phyloP scores from a whole-genome alignment of 2,797 vertebrate genomes.

The Enoplosus armatus region DNA sequence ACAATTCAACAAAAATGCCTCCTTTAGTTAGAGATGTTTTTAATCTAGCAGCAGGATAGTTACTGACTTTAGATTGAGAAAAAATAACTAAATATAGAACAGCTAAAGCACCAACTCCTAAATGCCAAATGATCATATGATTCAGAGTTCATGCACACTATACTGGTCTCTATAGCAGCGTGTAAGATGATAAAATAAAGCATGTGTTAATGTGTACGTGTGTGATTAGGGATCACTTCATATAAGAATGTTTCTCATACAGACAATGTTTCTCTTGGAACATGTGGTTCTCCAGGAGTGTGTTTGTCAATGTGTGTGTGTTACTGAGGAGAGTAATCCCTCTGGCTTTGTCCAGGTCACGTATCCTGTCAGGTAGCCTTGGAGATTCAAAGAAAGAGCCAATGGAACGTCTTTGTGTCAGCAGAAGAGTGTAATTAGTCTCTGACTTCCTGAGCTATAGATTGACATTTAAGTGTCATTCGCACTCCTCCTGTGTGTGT shows the following conservation, averaged over 20 bases:
- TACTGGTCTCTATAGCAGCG: not conserved
- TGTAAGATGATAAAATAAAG: not conserved
- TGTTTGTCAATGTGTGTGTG: slow-evolving; percentile 12
- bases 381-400: slow-evolving; percentile 67
- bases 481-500: slow-evolving; percentile 12
- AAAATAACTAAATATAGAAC: not conserved
- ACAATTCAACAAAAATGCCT: not conserved
- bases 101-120: not conserved
- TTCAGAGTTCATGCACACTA: not conserved
- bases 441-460: slow-evolving; percentile 60
- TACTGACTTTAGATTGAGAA: not conserved
- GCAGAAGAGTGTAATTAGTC: slow-evolving; percentile 73
- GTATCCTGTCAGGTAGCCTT: slow-evolving; percentile 69
- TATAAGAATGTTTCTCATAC: not conserved
- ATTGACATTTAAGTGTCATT: slow-evolving; percentile 75
- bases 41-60: slow-evolving; percentile 4
- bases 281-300: not conserved
- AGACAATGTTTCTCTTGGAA: not conserved
- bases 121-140: slow-evolving; percentile 7
- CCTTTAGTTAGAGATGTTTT: not conserved
- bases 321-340: slow-evolving; percentile 61
- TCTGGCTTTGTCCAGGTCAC: slow-evolving; percentile 71
- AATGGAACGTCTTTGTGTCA: slow-evolving; percentile 71
- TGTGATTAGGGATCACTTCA: slow-evolving; percentile 15
- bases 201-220: not conserved